Evolutionary conservation across 2,113 vertebrate genomes (phyloP).

Genomic region (Cavia porcellus): DNA sequence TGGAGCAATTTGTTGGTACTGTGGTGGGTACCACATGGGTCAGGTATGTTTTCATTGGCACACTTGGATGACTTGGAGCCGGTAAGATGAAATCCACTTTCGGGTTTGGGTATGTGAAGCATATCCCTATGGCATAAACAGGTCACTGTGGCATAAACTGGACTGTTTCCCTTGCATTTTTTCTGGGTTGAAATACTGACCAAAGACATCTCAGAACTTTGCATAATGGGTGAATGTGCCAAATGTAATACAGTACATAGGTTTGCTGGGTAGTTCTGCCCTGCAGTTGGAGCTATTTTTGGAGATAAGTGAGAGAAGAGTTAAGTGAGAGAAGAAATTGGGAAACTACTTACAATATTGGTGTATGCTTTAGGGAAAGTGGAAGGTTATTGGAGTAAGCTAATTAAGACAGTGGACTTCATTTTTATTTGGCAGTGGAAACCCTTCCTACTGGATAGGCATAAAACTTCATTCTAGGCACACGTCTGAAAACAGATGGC

Average conservation of each 20-base stretch:
- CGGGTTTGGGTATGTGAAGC: background rate
- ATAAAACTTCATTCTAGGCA: background rate
- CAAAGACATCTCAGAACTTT: background rate
- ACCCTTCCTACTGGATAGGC: background rate
- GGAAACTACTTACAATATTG: background rate
- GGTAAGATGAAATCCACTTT: background rate
- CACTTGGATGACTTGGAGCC: background rate
- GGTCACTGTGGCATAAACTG: background rate
- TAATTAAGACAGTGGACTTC: background rate
- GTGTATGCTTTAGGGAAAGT: background rate
- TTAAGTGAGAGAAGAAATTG: background rate
- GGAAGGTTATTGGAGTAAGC: background rate
- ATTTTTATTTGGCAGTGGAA: background rate
- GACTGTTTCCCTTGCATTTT: background rate
- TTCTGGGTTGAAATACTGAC: background rate
- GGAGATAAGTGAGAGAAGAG: background rate
- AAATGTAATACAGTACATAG: background rate
- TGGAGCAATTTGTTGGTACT: background rate
- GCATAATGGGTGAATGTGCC: background rate
- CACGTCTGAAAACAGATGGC: background rate
- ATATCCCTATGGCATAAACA: background rate
- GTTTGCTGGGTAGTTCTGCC: background rate
- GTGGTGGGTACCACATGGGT: background rate
- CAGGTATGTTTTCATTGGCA: background rate
- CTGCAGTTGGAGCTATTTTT: background rate